These are phyloP conservation scores for Cancer borealis DNA, from an alignment of 2,888 invertebrate genomes.

Conservation along the genomic window DNA sequence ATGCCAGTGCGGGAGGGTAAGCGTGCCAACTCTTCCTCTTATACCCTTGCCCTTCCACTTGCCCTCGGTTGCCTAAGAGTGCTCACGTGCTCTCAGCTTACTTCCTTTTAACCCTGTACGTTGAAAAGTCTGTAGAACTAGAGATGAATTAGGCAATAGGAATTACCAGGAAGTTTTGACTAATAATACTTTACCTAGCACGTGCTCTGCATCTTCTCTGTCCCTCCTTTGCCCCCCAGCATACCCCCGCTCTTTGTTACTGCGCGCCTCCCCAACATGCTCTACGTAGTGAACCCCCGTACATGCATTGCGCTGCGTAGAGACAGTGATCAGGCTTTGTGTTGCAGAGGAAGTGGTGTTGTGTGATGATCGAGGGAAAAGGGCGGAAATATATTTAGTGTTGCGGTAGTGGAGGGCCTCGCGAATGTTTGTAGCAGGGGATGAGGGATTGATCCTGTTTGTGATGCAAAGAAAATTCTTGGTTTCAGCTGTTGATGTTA, in stretches of 20 bases:
- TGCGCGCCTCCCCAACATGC: background rate
- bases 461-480: background rate
- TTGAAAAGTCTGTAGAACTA: background rate
- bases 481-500: background rate
- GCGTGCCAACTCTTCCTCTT: conserved; percentile 2
- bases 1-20: conserved; percentile 3
- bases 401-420: background rate
- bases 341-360: background rate
- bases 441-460: background rate
- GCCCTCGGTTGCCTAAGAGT: conserved; percentile 2
- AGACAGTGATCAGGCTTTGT: background rate
- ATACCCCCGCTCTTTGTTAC: conserved; percentile 14
- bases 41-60: background rate
- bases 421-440: background rate
- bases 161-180: background rate
- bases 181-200: background rate
- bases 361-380: background rate
- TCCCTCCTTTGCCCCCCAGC: background rate
- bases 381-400: background rate
- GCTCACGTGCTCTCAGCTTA: background rate
- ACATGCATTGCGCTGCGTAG: background rate
- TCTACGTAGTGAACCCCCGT: background rate
- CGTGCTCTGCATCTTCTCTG: background rate
- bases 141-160: background rate
- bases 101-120: background rate